Evolutionary conservation across 2,888 invertebrate genomes (phyloP).

Genomic region (Hirudinaria manillensis): DNA sequence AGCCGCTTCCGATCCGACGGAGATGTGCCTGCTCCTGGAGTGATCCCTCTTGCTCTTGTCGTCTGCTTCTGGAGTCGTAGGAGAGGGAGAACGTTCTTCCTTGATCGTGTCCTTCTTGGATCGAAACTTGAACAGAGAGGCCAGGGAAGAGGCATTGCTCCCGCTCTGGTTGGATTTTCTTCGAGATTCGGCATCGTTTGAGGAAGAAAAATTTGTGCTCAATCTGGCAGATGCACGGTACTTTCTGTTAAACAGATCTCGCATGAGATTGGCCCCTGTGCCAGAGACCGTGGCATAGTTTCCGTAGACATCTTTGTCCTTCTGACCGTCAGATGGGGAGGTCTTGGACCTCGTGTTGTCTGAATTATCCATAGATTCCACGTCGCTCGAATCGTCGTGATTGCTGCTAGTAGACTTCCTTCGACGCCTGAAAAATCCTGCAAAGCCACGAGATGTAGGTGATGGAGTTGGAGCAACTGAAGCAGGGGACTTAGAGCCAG

Average conservation of each 20-base stretch:
- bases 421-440: slow-evolving; percentile 23
- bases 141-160: not conserved
- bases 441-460: slow-evolving; percentile 1
- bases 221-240: slow-evolving; percentile 27
- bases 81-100: slow-evolving; percentile 27
- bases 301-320: slow-evolving; percentile 28
- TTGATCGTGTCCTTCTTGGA: slow-evolving; percentile 32
- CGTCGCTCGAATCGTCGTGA: slow-evolving; percentile 1
- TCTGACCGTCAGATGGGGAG: not conserved
- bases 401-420: slow-evolving; percentile 22
- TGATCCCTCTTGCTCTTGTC: slow-evolving; percentile 15
- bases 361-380: not conserved
- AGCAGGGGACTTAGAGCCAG: not conserved
- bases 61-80: not conserved
- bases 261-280: slow-evolving; percentile 33
- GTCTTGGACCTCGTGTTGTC: not conserved
- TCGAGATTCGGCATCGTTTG: not conserved
- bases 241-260: slow-evolving; percentile 31
- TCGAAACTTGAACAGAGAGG: slow-evolving; percentile 28
- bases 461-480: not conserved
- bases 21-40: slow-evolving; percentile 22
- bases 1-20: slow-evolving; percentile 19
- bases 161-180: not conserved
- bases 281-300: slow-evolving; percentile 35
- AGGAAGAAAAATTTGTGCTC: slow-evolving; percentile 2